A percentile compares a stretch with the other conserved stretches of the same genome.
Evolutionary conservation across 2,797 vertebrate species (phyloP).

Genomic region (Neosilurus hyrtlii): DNA sequence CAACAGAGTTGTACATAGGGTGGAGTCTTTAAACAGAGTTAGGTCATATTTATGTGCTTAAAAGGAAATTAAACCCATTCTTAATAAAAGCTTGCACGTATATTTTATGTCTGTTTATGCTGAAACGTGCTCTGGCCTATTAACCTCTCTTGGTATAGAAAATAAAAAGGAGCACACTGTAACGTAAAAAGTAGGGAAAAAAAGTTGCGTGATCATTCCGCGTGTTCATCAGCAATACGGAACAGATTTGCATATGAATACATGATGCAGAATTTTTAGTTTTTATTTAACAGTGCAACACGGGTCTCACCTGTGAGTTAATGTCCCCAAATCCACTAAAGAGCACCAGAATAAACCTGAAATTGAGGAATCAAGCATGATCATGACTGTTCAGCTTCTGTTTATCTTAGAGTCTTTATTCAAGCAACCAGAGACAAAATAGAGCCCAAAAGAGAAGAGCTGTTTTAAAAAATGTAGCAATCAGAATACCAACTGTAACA

Average conservation of each 20-base stretch:
- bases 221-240: too few species aligned
- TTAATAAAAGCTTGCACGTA: too few species aligned
- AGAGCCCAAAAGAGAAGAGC: constrained; percentile 2
- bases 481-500: neutral
- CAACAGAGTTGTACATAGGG: neutral
- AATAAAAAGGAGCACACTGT: too few species aligned
- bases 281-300: neutral
- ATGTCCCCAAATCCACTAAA: neutral
- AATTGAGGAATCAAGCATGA: neutral
- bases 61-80: neutral
- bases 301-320: neutral
- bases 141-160: too few species aligned
- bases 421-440: neutral
- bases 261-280: neutral
- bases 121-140: too few species aligned
- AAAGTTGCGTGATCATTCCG: too few species aligned
- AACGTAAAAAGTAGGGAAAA: too few species aligned
- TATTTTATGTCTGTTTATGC: too few species aligned
- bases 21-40: neutral
- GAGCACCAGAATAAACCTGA: neutral
- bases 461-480: neutral
- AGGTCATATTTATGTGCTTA: neutral
- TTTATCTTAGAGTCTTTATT: neutral
- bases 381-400: neutral
- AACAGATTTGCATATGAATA: too few species aligned